These are phyloP conservation scores for Muntiacus reevesi DNA, from an alignment of 2,113 vertebrate genomes.

Conservation along the genomic window DNA sequence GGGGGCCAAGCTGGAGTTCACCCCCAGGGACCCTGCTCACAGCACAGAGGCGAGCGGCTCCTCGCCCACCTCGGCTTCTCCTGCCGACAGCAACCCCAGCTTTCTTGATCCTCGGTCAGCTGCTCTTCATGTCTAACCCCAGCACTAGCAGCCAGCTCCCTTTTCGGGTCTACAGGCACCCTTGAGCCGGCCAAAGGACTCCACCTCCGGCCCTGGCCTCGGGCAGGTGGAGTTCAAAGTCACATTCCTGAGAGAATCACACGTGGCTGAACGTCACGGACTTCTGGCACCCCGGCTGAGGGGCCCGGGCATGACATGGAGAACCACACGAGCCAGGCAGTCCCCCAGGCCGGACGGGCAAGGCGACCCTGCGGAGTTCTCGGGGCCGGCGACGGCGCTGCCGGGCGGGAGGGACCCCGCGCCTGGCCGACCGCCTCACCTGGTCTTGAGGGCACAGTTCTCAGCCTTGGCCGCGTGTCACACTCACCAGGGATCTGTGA, in stretches of 20 bases:
- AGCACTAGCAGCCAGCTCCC: neutral
- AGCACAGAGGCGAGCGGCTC: neutral
- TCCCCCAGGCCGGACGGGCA: neutral
- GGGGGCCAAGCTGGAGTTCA: neutral
- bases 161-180: neutral
- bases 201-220: neutral
- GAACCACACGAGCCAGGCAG: neutral
- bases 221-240: neutral
- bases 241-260: neutral
- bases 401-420: accelerated
- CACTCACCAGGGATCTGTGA: neutral
- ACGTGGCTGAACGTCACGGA: neutral
- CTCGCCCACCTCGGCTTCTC: neutral
- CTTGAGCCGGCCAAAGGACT: neutral
- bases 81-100: neutral
- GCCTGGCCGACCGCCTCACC: accelerated
- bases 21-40: neutral
- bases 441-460: neutral
- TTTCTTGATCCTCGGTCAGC: neutral
- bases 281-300: neutral
- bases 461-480: neutral
- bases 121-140: neutral
- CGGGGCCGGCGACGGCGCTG: accelerated
- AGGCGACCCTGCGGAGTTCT: neutral
- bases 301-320: neutral